A percentile compares a stretch with the other conserved stretches of the same genome.
These are phyloP conservation scores for Brachionus rubens DNA, from an alignment of 1,140 invertebrate genomes.

Conservation along the genomic window DNA sequence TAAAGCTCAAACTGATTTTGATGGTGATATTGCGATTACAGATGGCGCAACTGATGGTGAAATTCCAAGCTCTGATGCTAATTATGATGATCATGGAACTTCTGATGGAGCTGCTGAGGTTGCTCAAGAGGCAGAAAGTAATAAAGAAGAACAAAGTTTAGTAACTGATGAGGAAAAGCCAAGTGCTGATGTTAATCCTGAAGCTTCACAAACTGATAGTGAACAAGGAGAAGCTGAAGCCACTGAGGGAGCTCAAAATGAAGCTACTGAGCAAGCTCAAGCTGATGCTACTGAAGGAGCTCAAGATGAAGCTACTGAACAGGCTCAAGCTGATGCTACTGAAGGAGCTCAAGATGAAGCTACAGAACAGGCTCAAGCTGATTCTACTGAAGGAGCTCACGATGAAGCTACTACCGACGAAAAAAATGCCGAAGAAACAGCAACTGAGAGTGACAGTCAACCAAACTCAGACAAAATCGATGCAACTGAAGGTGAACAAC, in stretches of 20 bases:
- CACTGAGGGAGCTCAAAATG: background rate
- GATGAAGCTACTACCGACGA: too few relatives aligned
- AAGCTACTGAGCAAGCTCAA: background rate
- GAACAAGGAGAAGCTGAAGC: background rate
- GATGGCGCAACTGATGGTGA: background rate
- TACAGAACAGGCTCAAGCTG: too few relatives aligned
- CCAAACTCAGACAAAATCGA: too few relatives aligned
- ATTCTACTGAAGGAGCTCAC: too few relatives aligned
- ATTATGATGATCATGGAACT: conserved; percentile 16
- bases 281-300: too few relatives aligned
- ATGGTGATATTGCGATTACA: background rate
- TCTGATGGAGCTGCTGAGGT: conserved; percentile 18
- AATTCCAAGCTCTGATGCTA: background rate
- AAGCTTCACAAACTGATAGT: background rate
- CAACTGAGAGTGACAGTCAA: too few relatives aligned
- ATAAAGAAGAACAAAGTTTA: background rate
- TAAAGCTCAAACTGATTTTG: background rate
- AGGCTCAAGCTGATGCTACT: too few relatives aligned
- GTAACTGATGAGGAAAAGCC: background rate
- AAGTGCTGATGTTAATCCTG: background rate
- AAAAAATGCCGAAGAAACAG: too few relatives aligned
- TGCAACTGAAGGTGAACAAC: too few relatives aligned
- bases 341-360: too few relatives aligned
- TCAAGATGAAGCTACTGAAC: too few relatives aligned
- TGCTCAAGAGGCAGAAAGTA: background rate